Evolutionary conservation across 2,888 invertebrate genomes (phyloP).

Genomic region (Meloe dianella): DNA sequence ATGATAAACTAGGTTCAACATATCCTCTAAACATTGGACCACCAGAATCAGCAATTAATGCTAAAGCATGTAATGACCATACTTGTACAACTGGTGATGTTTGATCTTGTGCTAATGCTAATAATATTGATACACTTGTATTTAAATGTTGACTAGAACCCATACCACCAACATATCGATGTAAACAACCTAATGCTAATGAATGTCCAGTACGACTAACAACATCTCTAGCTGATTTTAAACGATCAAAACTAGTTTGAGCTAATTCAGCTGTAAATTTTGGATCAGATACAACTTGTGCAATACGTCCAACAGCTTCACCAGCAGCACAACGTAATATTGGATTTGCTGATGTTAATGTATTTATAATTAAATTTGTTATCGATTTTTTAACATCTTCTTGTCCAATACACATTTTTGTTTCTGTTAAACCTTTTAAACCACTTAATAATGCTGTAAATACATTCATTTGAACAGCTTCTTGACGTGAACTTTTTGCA

Average conservation of each 20-base stretch:
- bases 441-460: conserved; percentile 92
- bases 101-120: conserved; percentile 93
- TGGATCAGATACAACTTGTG: conserved; percentile 86
- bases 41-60: conserved; percentile 95
- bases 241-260: conserved; percentile 86
- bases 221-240: conserved; percentile 86
- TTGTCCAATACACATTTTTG: conserved; percentile 83
- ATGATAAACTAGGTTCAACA: conserved; percentile 90
- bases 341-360: conserved; percentile 76
- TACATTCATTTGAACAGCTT: conserved; percentile 95
- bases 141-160: conserved; percentile 94
- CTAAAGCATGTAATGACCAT: conserved; percentile 95
- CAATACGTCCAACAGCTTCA: conserved; percentile 92
- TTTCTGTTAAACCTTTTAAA: conserved; percentile 82
- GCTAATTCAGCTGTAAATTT: conserved; percentile 88
- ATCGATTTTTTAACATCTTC: conserved; percentile 89
- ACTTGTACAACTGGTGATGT: conserved; percentile 96
- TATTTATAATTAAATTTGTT: conserved; percentile 78
- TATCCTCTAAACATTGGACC: conserved; percentile 99
- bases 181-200: conserved; percentile 93
- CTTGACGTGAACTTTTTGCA: conserved; percentile 90
- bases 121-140: conserved; percentile 91
- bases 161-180: conserved; percentile 94
- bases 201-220: conserved; percentile 87
- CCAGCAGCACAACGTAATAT: conserved; percentile 92